Percentiles rank a stretch among this genome's conserved stretches.
These are phyloP conservation scores for Podarcis lilfordi DNA, from an alignment of 2,797 vertebrate species.

Conservation along the genomic window DNA sequence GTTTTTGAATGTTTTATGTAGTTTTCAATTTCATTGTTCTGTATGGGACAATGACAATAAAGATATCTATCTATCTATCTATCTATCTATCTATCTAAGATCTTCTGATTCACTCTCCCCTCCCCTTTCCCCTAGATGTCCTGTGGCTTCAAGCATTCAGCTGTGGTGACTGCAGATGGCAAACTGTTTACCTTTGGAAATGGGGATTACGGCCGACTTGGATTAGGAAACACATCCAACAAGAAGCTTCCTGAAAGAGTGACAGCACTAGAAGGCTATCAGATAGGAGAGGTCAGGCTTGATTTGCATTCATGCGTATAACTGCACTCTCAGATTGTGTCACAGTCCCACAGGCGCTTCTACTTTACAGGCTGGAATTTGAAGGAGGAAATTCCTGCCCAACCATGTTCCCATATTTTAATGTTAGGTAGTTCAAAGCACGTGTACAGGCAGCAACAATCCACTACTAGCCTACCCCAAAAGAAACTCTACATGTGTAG, in stretches of 20 bases:
- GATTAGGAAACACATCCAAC: constrained; percentile 87
- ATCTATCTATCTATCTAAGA: too few species aligned
- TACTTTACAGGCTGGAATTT: background rate
- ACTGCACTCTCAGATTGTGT: background rate
- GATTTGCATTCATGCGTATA: background rate
- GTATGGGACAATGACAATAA: too few species aligned
- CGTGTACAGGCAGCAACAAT: too few species aligned
- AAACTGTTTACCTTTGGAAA: constrained; percentile 87
- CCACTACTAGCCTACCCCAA: background rate
- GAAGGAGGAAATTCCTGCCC: background rate
- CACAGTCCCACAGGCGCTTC: too few species aligned
- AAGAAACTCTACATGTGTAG: background rate
- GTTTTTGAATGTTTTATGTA: too few species aligned
- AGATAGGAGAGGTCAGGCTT: constrained; percentile 84
- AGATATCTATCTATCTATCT: too few species aligned
- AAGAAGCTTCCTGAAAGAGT: constrained; percentile 88
- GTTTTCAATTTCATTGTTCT: too few species aligned
- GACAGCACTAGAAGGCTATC: constrained; percentile 83
- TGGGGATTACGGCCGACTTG: constrained; percentile 85
- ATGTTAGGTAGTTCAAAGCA: too few species aligned
- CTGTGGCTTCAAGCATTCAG: constrained; percentile 87
- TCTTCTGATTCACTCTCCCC: background rate
- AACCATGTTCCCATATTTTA: background rate
- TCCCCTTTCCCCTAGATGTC: constrained; percentile 77
- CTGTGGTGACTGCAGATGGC: constrained; percentile 86